These are phyloP conservation scores for Suricata suricatta DNA, from an alignment of 2,113 vertebrate species.

Conservation along the genomic window DNA sequence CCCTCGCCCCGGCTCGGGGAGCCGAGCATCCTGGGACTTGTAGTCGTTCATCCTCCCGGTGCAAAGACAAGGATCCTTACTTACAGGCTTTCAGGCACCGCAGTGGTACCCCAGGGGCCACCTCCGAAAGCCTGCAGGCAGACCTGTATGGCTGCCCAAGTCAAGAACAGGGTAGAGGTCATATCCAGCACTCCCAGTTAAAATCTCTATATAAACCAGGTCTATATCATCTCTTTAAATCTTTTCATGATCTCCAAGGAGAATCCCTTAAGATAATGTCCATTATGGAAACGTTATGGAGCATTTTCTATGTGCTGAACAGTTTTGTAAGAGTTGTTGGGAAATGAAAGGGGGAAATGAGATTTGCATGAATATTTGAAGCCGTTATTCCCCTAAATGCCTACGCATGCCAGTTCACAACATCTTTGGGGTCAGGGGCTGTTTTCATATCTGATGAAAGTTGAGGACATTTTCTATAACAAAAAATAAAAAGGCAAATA, in stretches of 20 bases:
- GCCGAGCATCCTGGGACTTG: conserved; percentile 62
- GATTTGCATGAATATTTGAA: background rate
- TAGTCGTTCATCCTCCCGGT: conserved; percentile 49
- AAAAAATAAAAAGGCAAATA: background rate
- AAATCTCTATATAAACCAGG: background rate
- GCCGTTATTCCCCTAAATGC: background rate
- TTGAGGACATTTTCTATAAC: background rate
- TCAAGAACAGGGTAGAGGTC: background rate
- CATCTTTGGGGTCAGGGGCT: background rate
- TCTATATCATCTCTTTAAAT: background rate
- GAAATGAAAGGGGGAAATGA: background rate
- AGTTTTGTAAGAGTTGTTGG: background rate
- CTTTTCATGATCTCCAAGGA: background rate
- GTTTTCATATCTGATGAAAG: background rate
- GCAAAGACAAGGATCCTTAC: too few relatives aligned
- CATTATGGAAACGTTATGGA: background rate
- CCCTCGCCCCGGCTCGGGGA: background rate
- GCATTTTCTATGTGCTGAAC: background rate
- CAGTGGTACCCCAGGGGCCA: background rate
- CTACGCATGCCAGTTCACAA: background rate
- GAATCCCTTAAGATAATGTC: background rate
- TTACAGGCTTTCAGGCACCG: background rate
- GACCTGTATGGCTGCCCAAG: background rate
- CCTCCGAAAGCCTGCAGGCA: background rate
- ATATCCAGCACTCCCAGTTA: background rate